A percentile compares a stretch with the other conserved stretches of the same genome.
These are phyloP conservation scores for Matsumyia berberina DNA, from an alignment of 2,888 invertebrate genomes.

Conservation along the genomic window DNA sequence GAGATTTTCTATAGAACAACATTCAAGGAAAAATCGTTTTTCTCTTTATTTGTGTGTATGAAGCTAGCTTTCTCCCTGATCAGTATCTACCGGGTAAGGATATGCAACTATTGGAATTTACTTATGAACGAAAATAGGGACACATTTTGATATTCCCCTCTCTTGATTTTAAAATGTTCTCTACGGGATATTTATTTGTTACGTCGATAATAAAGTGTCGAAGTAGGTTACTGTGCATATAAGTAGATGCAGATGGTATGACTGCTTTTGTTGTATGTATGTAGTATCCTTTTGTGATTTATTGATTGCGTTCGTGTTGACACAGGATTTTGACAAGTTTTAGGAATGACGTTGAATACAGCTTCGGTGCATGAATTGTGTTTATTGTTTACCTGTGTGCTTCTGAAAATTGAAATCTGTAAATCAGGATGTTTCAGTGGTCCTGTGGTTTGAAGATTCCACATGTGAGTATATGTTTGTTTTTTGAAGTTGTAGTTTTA, in stretches of 20 bases:
- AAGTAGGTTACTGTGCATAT: slow-evolving; percentile 55
- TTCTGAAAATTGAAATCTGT: slow-evolving; percentile 18
- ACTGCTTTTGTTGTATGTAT: slow-evolving; percentile 32
- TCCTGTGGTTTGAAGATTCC: background rate
- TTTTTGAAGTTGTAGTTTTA: background rate
- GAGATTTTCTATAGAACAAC: slow-evolving; percentile 33
- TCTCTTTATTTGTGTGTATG: background rate
- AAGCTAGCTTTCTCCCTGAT: background rate
- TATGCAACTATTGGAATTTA: slow-evolving; percentile 57
- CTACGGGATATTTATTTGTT: slow-evolving; percentile 72
- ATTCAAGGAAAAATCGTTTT: slow-evolving; percentile 43
- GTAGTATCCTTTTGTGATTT: slow-evolving; percentile 65
- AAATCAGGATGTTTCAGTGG: slow-evolving; percentile 16
- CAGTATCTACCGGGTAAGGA: slow-evolving; percentile 11
- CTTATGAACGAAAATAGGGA: slow-evolving; percentile 57
- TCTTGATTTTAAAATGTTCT: slow-evolving; percentile 60
- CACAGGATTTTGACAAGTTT: slow-evolving; percentile 61
- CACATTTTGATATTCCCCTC: slow-evolving; percentile 46
- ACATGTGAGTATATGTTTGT: background rate
- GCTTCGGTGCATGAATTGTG: slow-evolving; percentile 41
- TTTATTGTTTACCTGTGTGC: slow-evolving; percentile 40
- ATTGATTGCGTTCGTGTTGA: slow-evolving; percentile 66
- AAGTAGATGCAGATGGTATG: slow-evolving; percentile 41
- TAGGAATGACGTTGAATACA: slow-evolving; percentile 37
- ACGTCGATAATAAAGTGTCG: slow-evolving; percentile 72